Percentiles rank a stretch among this genome's conserved stretches.
These are phyloP conservation scores for Anoplopoma fimbria DNA, from an alignment of 2,113 vertebrate genomes.

Conservation along the genomic window DNA sequence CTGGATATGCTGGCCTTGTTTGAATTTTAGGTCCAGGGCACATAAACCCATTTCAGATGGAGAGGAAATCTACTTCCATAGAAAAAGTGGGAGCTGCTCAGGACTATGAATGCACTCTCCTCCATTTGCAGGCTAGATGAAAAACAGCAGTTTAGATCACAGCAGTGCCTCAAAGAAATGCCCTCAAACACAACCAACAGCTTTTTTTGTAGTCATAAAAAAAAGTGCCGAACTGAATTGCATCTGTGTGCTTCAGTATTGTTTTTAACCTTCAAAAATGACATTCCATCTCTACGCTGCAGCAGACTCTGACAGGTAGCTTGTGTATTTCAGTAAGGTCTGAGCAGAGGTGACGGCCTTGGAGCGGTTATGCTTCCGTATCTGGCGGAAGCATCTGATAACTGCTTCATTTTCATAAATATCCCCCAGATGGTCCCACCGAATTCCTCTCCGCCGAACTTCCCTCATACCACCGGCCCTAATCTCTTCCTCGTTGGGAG, in stretches of 20 bases:
- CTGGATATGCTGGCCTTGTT: conserved; percentile 65
- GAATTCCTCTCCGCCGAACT: conserved; percentile 56
- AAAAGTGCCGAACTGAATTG: background rate
- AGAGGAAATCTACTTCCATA: conserved; percentile 47
- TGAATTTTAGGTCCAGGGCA: conserved; percentile 51
- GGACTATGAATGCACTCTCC: conserved; percentile 33
- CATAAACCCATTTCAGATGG: conserved; percentile 58
- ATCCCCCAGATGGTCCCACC: conserved; percentile 56
- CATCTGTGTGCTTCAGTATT: background rate
- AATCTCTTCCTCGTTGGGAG: conserved; percentile 70
- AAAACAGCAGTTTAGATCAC: conserved; percentile 10
- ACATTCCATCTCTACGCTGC: no score
- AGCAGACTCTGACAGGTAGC: no score
- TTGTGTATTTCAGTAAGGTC: no score
- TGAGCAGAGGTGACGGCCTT: no score
- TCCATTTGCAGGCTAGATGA: background rate
- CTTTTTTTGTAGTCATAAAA: conserved; percentile 4
- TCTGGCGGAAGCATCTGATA: conserved; percentile 49
- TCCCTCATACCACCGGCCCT: conserved; percentile 52
- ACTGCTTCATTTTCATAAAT: conserved; percentile 52
- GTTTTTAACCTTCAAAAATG: no score
- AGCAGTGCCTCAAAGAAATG: background rate
- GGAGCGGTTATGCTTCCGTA: no score
- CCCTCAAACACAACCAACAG: background rate
- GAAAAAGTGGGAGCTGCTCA: conserved; percentile 27